A percentile compares a stretch with the other conserved stretches of the same genome.
Evolutionary conservation across 2,888 invertebrate genomes (phyloP).

Genomic region (Macaria notata): DNA sequence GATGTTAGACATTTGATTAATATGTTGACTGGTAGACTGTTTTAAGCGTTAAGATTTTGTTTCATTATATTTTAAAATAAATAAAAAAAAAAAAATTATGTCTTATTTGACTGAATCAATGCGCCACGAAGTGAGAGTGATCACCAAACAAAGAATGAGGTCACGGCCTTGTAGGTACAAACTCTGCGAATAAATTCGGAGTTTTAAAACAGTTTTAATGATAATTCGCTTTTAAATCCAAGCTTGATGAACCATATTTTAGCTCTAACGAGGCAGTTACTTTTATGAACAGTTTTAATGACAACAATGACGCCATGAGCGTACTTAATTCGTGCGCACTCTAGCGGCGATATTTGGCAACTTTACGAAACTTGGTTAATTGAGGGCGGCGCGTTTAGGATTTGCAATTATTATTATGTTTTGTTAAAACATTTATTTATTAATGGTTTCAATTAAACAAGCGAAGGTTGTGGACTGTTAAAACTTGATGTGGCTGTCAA

Average conservation of each 20-base stretch:
- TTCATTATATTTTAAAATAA: too few relatives aligned
- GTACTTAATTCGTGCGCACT: constrained; percentile 5
- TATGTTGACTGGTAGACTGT: too few relatives aligned
- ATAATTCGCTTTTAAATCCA: constrained; percentile 28
- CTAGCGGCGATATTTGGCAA: not conserved
- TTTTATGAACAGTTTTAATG: constrained; percentile 18
- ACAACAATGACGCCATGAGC: constrained; percentile 3
- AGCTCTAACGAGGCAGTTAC: constrained; percentile 14
- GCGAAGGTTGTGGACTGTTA: too few relatives aligned
- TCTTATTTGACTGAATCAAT: constrained; percentile 6
- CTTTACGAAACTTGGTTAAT: not conserved
- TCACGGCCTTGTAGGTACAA: constrained; percentile 34
- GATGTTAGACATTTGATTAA: too few relatives aligned
- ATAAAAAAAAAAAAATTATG: constrained; percentile 1
- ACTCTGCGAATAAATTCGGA: constrained; percentile 29
- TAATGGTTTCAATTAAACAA: too few relatives aligned
- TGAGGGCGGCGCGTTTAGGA: not conserved
- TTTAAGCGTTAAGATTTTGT: too few relatives aligned
- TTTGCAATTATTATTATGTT: not conserved
- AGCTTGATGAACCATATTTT: constrained; percentile 20
- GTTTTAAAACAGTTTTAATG: constrained; percentile 31
- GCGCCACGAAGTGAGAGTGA: constrained; percentile 38
- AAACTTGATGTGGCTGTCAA: too few relatives aligned
- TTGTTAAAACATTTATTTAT: too few relatives aligned
- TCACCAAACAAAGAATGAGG: constrained; percentile 36